phyloP scores from a whole-genome alignment of 2,113 vertebrate species.

The Leiothrix lutea region DNA sequence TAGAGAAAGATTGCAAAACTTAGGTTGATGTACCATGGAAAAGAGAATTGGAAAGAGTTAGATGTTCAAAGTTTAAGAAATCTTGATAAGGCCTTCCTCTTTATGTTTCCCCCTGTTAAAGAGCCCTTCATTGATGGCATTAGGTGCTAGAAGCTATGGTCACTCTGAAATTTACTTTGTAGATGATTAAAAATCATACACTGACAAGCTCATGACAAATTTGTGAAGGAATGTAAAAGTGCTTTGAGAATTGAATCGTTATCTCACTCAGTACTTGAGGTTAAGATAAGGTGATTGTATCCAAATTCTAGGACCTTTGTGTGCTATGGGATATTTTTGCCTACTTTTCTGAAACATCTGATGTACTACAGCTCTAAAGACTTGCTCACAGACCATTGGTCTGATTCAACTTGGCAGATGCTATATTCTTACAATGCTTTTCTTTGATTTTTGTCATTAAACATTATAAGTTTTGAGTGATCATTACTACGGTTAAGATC shows the following conservation, averaged over 20 bases:
- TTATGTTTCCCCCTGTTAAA: background rate
- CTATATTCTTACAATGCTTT: background rate
- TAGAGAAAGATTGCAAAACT: slow-evolving; percentile 10
- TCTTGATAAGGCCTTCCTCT: background rate
- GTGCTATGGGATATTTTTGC: background rate
- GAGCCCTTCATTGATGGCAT: background rate
- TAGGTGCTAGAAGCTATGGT: background rate
- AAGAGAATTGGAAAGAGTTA: background rate
- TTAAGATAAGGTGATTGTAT: background rate
- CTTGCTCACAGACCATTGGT: background rate
- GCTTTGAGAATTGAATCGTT: background rate
- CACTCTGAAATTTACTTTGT: background rate
- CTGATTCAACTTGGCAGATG: slow-evolving; percentile 12
- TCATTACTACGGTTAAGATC: background rate
- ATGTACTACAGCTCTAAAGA: background rate
- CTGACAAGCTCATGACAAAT: background rate
- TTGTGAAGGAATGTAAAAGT: background rate
- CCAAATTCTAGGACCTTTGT: background rate
- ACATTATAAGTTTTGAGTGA: background rate
- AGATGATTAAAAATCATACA: background rate
- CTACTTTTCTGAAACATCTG: background rate
- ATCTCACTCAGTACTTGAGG: background rate
- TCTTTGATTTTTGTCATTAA: slow-evolving; percentile 28
- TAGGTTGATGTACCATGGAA: background rate
- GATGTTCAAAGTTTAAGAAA: background rate